phyloP scores from a whole-genome alignment of 2,797 vertebrate species.

The Lutjanus argentimaculatus region DNA sequence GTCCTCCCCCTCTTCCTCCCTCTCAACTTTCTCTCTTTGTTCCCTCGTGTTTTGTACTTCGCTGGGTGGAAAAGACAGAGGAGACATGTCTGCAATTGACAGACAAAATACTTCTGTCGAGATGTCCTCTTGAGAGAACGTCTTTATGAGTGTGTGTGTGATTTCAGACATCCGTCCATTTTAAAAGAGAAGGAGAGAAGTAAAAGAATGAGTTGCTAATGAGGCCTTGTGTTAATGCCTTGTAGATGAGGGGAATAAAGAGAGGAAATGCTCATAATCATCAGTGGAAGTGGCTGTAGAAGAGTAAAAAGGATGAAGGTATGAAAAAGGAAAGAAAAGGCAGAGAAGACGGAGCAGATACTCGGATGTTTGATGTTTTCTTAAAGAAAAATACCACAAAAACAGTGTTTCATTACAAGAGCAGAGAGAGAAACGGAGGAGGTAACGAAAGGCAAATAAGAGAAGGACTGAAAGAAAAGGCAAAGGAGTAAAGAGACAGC shows the following conservation, averaged over 20 bases:
- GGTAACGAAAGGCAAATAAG: not conserved
- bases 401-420: conserved; percentile 12
- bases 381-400: conserved; percentile 6
- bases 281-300: not conserved
- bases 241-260: not conserved
- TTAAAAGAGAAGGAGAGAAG: conserved; percentile 1
- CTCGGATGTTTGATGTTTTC: conserved; percentile 12
- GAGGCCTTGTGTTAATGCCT: conserved; percentile 23
- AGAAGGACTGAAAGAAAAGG: not conserved
- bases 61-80: conserved; percentile 19
- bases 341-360: not conserved
- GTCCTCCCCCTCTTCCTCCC: conserved; percentile 39
- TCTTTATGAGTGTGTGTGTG: not conserved
- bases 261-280: conserved; percentile 27
- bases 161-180: conserved; percentile 16
- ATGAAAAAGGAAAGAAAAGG: not conserved
- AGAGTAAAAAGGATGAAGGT: conserved; percentile 4
- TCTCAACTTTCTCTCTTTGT: conserved; percentile 47
- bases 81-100: conserved; percentile 37
- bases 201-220: conserved; percentile 13
- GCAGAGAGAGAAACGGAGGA: not conserved
- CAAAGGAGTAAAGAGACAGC: conserved; percentile 20
- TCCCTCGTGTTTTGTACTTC: conserved; percentile 34
- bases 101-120: conserved; percentile 43
- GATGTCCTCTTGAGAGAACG: not conserved